These are phyloP conservation scores for Hylaeus anthracinus DNA, from an alignment of 1,140 invertebrate genomes.

Conservation along the genomic window DNA sequence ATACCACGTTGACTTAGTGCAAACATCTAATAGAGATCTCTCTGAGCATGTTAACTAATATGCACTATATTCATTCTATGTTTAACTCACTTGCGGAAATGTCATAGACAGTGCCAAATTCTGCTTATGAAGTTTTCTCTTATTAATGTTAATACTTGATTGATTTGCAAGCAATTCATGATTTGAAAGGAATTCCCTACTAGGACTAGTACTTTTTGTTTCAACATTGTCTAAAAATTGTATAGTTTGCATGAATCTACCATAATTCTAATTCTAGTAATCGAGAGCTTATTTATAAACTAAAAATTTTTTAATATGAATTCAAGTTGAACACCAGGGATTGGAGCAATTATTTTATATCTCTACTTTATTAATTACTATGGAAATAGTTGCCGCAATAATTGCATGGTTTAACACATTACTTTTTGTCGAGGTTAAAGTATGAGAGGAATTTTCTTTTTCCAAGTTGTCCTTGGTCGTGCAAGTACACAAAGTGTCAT, in stretches of 20 bases:
- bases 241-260: neutral
- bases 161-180: too few species aligned
- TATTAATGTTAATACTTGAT: neutral
- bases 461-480: neutral
- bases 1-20: neutral
- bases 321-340: too few species aligned
- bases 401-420: neutral
- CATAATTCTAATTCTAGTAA: neutral
- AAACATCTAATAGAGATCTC: slow-evolving; percentile 11
- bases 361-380: too few species aligned
- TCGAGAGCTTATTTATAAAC: neutral
- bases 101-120: slow-evolving; percentile 34
- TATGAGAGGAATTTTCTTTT: neutral
- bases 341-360: too few species aligned
- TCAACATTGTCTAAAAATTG: too few species aligned
- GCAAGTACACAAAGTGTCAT: neutral
- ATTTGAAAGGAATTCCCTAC: neutral
- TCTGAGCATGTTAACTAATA: neutral
- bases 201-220: too few species aligned
- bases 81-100: slow-evolving; percentile 51
- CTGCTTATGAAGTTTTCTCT: slow-evolving; percentile 4
- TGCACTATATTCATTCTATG: too few species aligned
- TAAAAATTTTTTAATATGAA: neutral
- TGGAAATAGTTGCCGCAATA: too few species aligned
- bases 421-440: neutral